A percentile compares a stretch with the other conserved stretches of the same genome.
Evolutionary conservation across 2,888 invertebrate genomes (phyloP).

Genomic region (Hyposoter didymator): DNA sequence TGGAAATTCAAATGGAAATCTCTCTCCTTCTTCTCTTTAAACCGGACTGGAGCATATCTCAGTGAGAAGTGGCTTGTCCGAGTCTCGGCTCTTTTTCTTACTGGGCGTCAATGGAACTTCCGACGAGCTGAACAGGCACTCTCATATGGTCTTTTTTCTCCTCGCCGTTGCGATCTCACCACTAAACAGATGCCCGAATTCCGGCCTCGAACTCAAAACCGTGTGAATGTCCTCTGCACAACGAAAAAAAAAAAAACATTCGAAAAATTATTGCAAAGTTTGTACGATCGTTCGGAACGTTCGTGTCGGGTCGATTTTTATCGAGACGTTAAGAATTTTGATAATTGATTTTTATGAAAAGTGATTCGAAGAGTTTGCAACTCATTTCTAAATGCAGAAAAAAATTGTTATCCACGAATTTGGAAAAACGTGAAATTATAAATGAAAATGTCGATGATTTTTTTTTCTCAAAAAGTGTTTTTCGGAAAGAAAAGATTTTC

Average conservation of each 20-base stretch:
- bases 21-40: conserved; percentile 58
- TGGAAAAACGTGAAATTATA: not conserved
- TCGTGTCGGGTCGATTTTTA: not conserved
- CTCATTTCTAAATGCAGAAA: too few species aligned
- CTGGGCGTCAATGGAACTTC: conserved; percentile 71
- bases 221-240: conserved; percentile 87
- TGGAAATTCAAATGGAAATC: not conserved
- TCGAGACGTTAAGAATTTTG: too few species aligned
- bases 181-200: conserved; percentile 86
- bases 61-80: conserved; percentile 76
- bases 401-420: not conserved
- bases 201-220: conserved; percentile 87
- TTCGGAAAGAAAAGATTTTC: too few species aligned
- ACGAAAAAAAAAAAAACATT: too few species aligned
- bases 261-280: too few species aligned
- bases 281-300: not conserved
- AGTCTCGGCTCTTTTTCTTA: conserved; percentile 74
- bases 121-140: conserved; percentile 77
- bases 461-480: not conserved
- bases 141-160: conserved; percentile 82
- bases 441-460: not conserved
- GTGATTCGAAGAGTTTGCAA: too few species aligned
- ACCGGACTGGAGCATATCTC: conserved; percentile 76
- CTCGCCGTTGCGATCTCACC: conserved; percentile 75
- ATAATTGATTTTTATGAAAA: too few species aligned